Conservation (phyloP, 1,140 invertebrate species). For the Leptoteleia sp. region DNA sequence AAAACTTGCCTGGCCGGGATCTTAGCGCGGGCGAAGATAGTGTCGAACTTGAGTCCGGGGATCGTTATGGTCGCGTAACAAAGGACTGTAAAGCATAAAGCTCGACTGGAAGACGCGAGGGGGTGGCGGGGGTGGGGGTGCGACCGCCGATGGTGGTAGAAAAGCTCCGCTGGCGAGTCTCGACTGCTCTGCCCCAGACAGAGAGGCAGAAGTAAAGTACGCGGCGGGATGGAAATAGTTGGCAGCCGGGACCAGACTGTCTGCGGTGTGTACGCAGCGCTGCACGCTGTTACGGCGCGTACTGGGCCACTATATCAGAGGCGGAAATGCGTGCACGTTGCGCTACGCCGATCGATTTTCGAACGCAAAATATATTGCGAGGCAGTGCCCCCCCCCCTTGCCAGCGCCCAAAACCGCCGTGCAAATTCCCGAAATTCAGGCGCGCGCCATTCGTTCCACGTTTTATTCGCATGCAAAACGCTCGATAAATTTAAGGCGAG, state of each 20-base stretch:
- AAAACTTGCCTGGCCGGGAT: slow-evolving; percentile 52
- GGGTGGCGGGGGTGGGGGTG: too few species aligned
- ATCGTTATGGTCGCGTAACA: slow-evolving; percentile 69
- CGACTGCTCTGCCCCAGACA: slow-evolving; percentile 42
- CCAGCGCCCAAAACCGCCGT: too few species aligned
- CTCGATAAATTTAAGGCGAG: too few species aligned
- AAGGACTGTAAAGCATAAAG: slow-evolving; percentile 70
- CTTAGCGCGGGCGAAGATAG: slow-evolving; percentile 55
- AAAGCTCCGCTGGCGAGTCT: slow-evolving; percentile 48
- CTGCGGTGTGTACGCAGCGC: slow-evolving; percentile 21
- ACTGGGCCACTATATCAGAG: too few species aligned
- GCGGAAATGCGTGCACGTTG: too few species aligned
- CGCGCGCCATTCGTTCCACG: too few species aligned
- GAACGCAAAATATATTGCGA: too few species aligned
- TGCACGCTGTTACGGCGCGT: not conserved
- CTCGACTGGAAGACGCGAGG: slow-evolving; percentile 59
- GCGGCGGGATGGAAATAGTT: slow-evolving; percentile 55
- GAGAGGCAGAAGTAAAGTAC: slow-evolving; percentile 45
- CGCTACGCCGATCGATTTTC: too few species aligned
- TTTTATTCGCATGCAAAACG: too few species aligned
- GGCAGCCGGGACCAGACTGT: slow-evolving; percentile 59
- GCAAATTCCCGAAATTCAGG: too few species aligned
- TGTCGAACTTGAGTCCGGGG: slow-evolving; percentile 67
- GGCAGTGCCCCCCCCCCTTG: too few species aligned
- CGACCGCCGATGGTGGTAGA: slow-evolving; percentile 49